These are phyloP conservation scores for Tachysurus fulvidraco DNA, from an alignment of 2,113 vertebrate species.

Conservation along the genomic window DNA sequence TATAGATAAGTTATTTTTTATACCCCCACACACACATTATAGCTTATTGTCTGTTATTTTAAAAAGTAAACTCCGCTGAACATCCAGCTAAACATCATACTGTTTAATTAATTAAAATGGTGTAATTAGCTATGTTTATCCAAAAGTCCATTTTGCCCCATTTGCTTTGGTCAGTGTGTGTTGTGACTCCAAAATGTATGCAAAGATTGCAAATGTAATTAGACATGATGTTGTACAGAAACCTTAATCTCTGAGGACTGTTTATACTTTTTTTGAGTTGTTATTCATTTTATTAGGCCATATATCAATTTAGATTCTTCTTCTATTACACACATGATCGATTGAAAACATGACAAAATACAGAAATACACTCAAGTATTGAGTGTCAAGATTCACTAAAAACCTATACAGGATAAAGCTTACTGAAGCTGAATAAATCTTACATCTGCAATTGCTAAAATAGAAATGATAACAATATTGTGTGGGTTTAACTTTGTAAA, in stretches of 20 bases:
- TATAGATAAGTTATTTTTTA: not conserved
- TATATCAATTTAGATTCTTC: no score
- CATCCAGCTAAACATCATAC: no score
- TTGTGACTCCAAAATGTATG: not conserved
- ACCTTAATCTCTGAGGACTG: no score
- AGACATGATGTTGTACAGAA: no score
- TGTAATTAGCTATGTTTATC: no score
- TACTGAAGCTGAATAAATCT: not conserved
- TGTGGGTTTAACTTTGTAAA: not conserved
- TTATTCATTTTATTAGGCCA: no score
- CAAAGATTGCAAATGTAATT: no score
- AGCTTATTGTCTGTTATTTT: no score
- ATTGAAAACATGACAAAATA: not conserved
- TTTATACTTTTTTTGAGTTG: not conserved
- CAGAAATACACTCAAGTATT: no score
- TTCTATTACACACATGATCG: not conserved
- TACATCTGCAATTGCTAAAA: not conserved
- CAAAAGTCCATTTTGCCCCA: not conserved
- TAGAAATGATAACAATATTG: not conserved
- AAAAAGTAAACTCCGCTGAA: no score
- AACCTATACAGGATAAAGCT: not conserved
- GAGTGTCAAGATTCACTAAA: not conserved
- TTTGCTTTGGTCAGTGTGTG: not conserved
- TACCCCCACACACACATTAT: no score
- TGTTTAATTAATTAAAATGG: no score